Evolutionary conservation across 2,888 invertebrate species (phyloP).

Genomic region (Thereva nobilitata): DNA sequence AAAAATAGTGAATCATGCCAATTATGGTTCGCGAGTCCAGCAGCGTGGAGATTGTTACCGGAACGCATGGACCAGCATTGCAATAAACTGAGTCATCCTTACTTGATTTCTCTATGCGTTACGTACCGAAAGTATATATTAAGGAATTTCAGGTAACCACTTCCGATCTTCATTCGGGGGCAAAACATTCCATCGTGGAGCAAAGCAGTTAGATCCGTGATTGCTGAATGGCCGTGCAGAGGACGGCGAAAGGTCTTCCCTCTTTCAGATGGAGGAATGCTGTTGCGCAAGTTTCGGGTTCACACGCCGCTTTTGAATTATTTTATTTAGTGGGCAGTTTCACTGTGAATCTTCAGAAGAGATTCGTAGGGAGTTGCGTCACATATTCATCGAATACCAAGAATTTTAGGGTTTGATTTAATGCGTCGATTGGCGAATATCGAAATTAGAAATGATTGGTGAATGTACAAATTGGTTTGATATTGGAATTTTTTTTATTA

Average conservation of each 20-base stretch:
- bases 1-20: slow-evolving; percentile 9
- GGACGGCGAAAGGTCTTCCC: slow-evolving; percentile 20
- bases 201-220: background rate
- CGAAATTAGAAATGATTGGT: no score
- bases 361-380: no score
- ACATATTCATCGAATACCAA: no score
- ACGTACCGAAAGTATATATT: no score
- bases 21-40: background rate
- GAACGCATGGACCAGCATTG: slow-evolving; percentile 17
- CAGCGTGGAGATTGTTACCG: background rate
- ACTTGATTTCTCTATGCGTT: no score
- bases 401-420: no score
- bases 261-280: slow-evolving; percentile 14
- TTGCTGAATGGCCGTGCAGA: background rate
- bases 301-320: slow-evolving; percentile 24
- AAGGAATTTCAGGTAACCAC: background rate
- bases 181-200: no score
- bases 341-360: no score
- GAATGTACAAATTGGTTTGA: no score
- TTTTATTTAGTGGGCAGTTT: slow-evolving; percentile 3
- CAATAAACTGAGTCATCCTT: slow-evolving; percentile 26
- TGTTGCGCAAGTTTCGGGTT: slow-evolving; percentile 28
- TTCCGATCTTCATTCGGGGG: slow-evolving; percentile 37
- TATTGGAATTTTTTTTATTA: no score
- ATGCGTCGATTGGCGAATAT: no score